These are phyloP conservation scores for Xestia xanthographa DNA, from an alignment of 2,888 invertebrate genomes.

Conservation along the genomic window DNA sequence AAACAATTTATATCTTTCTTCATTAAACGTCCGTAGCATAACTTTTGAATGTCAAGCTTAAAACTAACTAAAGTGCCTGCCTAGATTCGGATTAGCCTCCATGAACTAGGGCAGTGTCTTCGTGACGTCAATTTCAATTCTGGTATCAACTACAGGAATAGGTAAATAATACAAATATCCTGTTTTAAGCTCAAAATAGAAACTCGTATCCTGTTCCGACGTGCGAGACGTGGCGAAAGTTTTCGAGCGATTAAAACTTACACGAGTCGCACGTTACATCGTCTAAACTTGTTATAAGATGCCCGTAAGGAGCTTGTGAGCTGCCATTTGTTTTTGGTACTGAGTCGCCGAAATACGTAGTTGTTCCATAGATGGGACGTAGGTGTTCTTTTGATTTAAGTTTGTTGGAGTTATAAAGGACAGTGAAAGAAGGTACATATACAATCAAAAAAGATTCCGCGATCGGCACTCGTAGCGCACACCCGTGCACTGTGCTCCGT, in stretches of 20 bases:
- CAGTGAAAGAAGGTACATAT: background rate
- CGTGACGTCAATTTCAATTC: background rate
- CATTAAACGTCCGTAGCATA: no score
- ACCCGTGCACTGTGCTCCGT: no score
- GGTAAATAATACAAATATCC: slow-evolving; percentile 10
- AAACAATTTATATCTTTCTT: no score
- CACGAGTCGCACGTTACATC: slow-evolving; percentile 48
- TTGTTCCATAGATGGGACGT: background rate
- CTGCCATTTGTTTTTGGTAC: slow-evolving; percentile 23
- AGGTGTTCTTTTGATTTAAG: background rate
- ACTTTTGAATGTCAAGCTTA: no score
- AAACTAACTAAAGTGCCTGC: no score
- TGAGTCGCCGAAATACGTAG: slow-evolving; percentile 14
- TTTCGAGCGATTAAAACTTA: slow-evolving; percentile 75
- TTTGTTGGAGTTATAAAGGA: background rate
- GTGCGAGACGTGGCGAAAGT: slow-evolving; percentile 61
- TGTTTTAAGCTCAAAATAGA: slow-evolving; percentile 62
- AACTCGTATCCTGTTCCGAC: slow-evolving; percentile 59
- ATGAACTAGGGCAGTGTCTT: no score
- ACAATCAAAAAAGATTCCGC: no score
- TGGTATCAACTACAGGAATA: background rate
- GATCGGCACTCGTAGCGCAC: no score
- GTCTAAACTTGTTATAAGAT: slow-evolving; percentile 72
- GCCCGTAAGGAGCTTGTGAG: slow-evolving; percentile 45
- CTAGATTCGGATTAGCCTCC: no score